Base-by-base conservation (phyloP, 2,113 vertebrate species). In the Equus przewalskii region DNA sequence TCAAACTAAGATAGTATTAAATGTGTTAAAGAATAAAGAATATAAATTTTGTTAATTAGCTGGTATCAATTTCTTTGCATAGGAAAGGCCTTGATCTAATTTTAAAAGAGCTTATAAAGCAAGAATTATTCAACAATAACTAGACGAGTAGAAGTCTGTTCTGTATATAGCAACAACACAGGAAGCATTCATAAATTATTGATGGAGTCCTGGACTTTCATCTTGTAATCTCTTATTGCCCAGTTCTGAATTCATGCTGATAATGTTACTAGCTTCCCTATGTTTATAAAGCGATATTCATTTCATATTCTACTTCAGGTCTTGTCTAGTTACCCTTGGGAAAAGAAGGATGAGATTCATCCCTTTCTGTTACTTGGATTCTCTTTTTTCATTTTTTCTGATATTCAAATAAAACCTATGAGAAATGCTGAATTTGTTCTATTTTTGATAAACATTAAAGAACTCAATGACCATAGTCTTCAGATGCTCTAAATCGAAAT, bases 81-180 rank as follows among this genome's bases (percentile, higher is more conserved):
- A 33, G 46, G 19, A 56, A 72, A 81, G 41, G 41, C 64, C 49
- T 78, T 86, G 30, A 75, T 89, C 19, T 78, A 67, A 56, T 83
- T 86, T 97, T 54, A 11, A 78, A 96, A 41, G 33, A 28, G 28
- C 11, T 91, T 94, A 75, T 7, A 88, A 33, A 41, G 26, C 56
- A 70, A 94, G 44, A 96, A 67, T 93, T 93, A 70, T 49, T 93
- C 36, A 96, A 70, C 18, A 81, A 72, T 84, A 88, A 73, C 41
- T 30, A 94, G 58, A 46, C 36, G 51, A 88, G 24, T 16, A 72
- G 56, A 95, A 96, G 91, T 73, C 6, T 73, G 41, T 15, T 76
- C 51, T 64, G 14, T 82, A 58, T 22, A 56, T 33, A 92, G 58
- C 41, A 79, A 60, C 41, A 88, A 46, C 60, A 73, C 65, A 46